Evolutionary conservation across 2,797 vertebrate species (phyloP), one percentile per base, ranked within the genome.

Genomic region (Malacoctenus gilli): DNA sequence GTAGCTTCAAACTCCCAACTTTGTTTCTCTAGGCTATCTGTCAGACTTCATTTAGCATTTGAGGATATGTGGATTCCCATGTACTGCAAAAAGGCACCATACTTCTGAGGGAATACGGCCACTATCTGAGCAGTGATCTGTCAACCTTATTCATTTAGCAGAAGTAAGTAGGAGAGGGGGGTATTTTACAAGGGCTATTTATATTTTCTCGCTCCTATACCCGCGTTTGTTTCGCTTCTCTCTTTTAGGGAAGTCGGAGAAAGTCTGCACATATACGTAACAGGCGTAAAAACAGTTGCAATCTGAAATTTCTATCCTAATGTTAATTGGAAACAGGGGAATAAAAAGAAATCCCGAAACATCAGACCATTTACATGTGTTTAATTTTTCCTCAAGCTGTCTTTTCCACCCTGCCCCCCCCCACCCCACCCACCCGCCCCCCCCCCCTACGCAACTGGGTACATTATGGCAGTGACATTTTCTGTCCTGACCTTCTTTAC

Each of bases 11-110:
- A 91, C 94, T 95, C 92, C 87, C 94, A 95, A 96, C 93, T 96
- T 95, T 93, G 89, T 96, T 95, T 95, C 96, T 97, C 93, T 88
- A 90, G 96, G 96, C 95, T 91, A 98, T 93, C 95, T 98, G 96
- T 99, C 97, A 98, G 95, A 94, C 89, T 91, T 90, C 92, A 98
- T 98, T 98, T 98, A 94, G 91, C 92, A 90, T 94, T 90, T 69
- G 83, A 81, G 93, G 94, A 92, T 91, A 94, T 90, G 92, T 85
- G 90, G 91, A 94, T 95, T 95, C 92, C 93, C 91, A 90, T 93
- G 92, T 90, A 92, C 75, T 91, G 95, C 92, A 95, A 93, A 94
- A 92, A 95, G 93, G 93, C 95, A 95, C 89, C 89, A 89, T 92
- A 90, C 89, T 92, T 85, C 80, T 85, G 70, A 91, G 87, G 89